Base-by-base conservation (phyloP, 64 coral and sea anemone genomes). In the Anthopleura sola region DNA sequence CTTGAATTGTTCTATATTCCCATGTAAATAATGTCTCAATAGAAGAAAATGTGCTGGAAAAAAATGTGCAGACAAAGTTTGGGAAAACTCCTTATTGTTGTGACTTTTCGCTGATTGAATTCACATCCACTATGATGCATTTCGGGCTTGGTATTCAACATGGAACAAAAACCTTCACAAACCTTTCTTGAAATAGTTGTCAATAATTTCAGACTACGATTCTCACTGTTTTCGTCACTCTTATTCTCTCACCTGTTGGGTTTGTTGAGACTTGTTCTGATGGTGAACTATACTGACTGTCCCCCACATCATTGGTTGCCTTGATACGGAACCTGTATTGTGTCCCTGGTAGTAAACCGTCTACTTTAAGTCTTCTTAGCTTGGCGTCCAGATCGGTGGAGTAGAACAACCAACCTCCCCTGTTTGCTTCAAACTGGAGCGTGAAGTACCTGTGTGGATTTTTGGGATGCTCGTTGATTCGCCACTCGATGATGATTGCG, bases 251-350 rank as follows among this genome's bases (percentile, higher is more conserved):
- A 91, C 90, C 90, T 87, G 80, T 86, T 5, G 85, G 84, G 68
- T 56, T 68, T 17, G 90, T 91, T 19, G 85, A 54, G 26, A 91
- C 85, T 86, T 86, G 64, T 5, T 79, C 49, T 21, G 94, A 92
- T 24, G 91, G 86, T 12, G 77, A 84, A 49, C 94, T 95, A 62
- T 95, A 95, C 0, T 90, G 87, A 83, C 94, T 95, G 78, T 95
- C 37, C 19, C 90, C 94, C 37, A 77, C 84, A 38, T 95, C 94
- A 39, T 95, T 95, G 7, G 94, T 88, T 11, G 87, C 94, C 85
- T 81, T 95, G 3, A 95, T 86, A 74, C 94, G 62, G 78, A 95
- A 95, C 64, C 80, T 86, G 68, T 95, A 95, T 2, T 62, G 36
- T 24, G 87, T 88, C 37, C 94, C 90, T 36, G 94, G 94, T 5